phyloP scores from a whole-genome alignment of 2,113 vertebrate genomes.

The Pithys albifrons region DNA sequence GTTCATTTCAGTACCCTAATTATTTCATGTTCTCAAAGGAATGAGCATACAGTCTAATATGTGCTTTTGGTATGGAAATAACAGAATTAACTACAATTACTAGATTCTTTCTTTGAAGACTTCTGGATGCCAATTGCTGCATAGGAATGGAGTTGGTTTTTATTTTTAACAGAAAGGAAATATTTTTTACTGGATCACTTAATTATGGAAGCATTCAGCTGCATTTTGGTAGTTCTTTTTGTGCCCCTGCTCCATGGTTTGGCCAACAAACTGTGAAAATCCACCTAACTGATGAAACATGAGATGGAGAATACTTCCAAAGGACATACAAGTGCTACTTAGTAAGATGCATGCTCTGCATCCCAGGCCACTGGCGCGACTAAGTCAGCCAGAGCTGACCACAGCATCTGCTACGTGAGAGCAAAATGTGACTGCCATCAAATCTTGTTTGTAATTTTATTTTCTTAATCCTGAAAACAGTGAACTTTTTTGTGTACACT shows the following conservation, averaged over 20 bases:
- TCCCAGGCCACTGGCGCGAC: not conserved
- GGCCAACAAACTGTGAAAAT: not conserved
- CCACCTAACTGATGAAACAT: not conserved
- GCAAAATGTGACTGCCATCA: not conserved
- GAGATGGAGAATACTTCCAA: not conserved
- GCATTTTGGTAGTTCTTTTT: not conserved
- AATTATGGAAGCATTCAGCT: not conserved
- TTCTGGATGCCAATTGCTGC: not conserved
- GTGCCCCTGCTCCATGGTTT: not conserved
- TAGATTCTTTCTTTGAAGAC: not conserved
- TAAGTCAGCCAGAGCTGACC: not conserved
- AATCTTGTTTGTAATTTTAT: slow-evolving; percentile 19
- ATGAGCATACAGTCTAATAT: not conserved
- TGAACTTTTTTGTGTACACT: not conserved
- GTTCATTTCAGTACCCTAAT: not conserved
- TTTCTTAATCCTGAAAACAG: not conserved
- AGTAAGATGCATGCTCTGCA: not conserved
- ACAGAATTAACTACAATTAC: slow-evolving; percentile 9
- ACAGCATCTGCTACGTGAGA: not conserved
- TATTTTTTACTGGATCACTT: not conserved
- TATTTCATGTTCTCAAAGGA: slow-evolving; percentile 21
- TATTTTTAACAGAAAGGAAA: not conserved
- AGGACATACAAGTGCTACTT: not conserved
- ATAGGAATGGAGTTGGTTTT: not conserved
- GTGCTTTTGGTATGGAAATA: not conserved